Evolutionary conservation across 1,140 invertebrate genomes (phyloP).

Genomic region (Trypoxylus dichotomus): DNA sequence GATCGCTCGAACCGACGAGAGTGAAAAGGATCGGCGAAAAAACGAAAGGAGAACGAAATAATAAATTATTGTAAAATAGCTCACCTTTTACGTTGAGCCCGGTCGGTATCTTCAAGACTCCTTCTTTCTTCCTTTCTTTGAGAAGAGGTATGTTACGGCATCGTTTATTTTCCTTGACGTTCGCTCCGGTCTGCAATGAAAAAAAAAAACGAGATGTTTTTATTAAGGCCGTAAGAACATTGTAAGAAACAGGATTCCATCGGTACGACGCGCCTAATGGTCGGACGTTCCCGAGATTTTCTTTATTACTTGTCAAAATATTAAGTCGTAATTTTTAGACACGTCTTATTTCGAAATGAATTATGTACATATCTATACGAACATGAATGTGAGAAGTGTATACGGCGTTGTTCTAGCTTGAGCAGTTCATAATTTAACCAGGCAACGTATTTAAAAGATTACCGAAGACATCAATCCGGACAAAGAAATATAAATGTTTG

Average conservation of each 20-base stretch:
- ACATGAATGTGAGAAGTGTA: neutral
- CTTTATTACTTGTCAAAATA: slow-evolving; percentile 7
- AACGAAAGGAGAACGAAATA: neutral
- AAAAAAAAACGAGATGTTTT: slow-evolving; percentile 11
- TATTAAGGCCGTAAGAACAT: neutral
- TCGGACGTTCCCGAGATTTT: neutral
- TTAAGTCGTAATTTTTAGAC: slow-evolving; percentile 7
- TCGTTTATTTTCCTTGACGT: slow-evolving; percentile 17
- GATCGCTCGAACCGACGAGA: neutral
- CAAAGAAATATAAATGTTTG: too few relatives aligned
- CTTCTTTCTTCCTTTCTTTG: neutral
- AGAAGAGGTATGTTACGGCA: neutral
- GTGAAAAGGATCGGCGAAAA: neutral
- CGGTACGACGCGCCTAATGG: neutral
- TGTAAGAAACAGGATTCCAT: neutral
- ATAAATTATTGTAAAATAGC: slow-evolving; percentile 21
- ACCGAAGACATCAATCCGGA: too few relatives aligned
- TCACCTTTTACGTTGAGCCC: slow-evolving; percentile 1
- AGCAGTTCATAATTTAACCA: too few relatives aligned
- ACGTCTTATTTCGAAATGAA: neutral
- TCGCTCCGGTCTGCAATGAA: neutral
- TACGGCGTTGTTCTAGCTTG: neutral
- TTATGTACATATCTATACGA: neutral
- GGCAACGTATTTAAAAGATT: too few relatives aligned
- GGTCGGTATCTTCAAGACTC: neutral